These are phyloP conservation scores for Aphodius sticticus DNA, from an alignment of 2,888 invertebrate species.

Conservation along the genomic window DNA sequence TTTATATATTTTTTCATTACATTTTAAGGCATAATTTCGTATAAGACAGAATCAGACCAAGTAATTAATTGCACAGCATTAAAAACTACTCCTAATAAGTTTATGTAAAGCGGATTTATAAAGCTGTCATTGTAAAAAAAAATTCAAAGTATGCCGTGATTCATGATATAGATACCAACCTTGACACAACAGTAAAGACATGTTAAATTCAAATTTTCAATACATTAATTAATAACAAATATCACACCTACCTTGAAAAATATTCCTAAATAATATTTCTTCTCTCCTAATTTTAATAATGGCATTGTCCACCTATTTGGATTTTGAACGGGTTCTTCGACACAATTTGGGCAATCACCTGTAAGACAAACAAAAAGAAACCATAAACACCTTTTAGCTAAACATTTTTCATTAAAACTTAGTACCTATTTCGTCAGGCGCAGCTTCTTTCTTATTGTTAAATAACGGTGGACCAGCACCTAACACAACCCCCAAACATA, in stretches of 20 bases:
- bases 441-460: constrained; percentile 10
- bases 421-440: neutral
- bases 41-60: neutral
- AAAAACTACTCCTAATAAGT: neutral
- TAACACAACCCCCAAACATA: constrained; percentile 12
- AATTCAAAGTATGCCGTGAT: neutral
- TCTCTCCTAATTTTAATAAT: constrained; percentile 84
- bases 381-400: neutral
- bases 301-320: constrained; percentile 91
- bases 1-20: no score
- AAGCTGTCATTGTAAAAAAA: neutral
- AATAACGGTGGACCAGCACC: constrained; percentile 10
- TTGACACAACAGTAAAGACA: neutral
- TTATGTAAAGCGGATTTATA: no score
- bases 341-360: constrained; percentile 80
- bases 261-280: constrained; percentile 89
- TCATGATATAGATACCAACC: neutral
- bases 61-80: neutral
- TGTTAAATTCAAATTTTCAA: neutral
- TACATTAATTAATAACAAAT: neutral
- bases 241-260: constrained; percentile 85
- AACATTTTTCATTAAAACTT: constrained; percentile 17
- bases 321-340: constrained; percentile 69
- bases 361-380: constrained; percentile 45
- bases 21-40: no score